Conservation (phyloP, 53 echinoderm and acorn worm species). For the Antedon mediterranea region DNA sequence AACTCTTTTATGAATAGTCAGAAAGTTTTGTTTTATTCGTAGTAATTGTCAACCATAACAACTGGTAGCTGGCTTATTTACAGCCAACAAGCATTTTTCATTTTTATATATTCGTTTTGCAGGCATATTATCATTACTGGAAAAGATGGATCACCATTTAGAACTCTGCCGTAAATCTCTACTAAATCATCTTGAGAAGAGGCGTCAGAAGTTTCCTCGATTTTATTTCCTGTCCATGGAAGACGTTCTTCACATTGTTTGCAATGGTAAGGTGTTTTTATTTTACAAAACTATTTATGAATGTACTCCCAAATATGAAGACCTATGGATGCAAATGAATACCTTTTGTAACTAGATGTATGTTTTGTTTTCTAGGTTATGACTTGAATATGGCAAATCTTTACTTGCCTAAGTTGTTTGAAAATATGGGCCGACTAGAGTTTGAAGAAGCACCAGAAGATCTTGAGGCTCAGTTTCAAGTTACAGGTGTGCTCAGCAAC, state of each 20-base stretch:
- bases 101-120: background rate
- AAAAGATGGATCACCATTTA: conserved; percentile 86
- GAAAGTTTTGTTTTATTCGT: too few relatives aligned
- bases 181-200: conserved; percentile 78
- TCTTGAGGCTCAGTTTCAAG: conserved; percentile 54
- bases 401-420: conserved; percentile 92
- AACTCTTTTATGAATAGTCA: too few relatives aligned
- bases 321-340: too few relatives aligned
- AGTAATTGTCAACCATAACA: too few relatives aligned
- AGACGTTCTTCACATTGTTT: conserved; percentile 91
- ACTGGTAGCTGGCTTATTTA: too few relatives aligned
- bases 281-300: too few relatives aligned
- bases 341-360: too few relatives aligned
- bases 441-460: conserved; percentile 79
- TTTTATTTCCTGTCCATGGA: conserved; percentile 99
- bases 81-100: too few relatives aligned
- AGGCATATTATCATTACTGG: conserved; percentile 69
- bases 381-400: conserved; percentile 83
- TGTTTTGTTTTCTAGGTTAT: conserved; percentile 49
- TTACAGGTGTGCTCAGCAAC: conserved; percentile 78
- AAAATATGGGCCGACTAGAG: conserved; percentile 86
- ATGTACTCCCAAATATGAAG: too few relatives aligned
- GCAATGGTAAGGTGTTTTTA: conserved; percentile 48
- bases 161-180: conserved; percentile 74
- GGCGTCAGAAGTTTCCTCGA: conserved; percentile 82